Conservation (phyloP, 1,140 invertebrate species). For the Batillaria attramentaria region DNA sequence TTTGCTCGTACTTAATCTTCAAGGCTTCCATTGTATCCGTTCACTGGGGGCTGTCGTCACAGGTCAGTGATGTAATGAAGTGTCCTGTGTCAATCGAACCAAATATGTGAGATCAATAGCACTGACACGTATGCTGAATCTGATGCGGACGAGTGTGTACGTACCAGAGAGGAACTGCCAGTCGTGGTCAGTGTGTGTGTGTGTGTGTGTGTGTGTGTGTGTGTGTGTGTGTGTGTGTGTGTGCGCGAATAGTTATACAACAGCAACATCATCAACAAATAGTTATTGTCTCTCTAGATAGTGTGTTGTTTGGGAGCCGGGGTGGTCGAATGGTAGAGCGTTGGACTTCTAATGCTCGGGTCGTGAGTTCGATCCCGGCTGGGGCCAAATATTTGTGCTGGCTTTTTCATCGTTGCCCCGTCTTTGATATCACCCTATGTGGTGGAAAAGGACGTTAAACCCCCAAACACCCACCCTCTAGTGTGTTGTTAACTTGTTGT, state of each 20-base stretch:
- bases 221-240: neutral
- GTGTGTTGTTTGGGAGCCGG: too few species aligned
- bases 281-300: too few species aligned
- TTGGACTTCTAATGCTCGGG: too few species aligned
- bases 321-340: too few species aligned
- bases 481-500: too few species aligned
- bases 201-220: neutral
- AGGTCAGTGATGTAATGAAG: neutral
- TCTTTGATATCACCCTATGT: too few species aligned
- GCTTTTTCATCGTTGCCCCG: too few species aligned
- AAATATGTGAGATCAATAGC: neutral
- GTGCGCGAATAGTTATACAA: neutral
- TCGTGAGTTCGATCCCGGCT: too few species aligned
- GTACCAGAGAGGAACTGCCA: neutral
- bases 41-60: neutral
- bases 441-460: too few species aligned
- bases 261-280: too few species aligned
- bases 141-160: neutral
- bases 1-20: constrained; percentile 29
- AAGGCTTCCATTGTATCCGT: constrained; percentile 28
- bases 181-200: neutral
- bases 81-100: neutral
- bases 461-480: too few species aligned
- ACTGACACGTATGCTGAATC: neutral
- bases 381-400: too few species aligned